phyloP scores from a whole-genome alignment of 2,797 vertebrate genomes.

The Dallia pectoralis region DNA sequence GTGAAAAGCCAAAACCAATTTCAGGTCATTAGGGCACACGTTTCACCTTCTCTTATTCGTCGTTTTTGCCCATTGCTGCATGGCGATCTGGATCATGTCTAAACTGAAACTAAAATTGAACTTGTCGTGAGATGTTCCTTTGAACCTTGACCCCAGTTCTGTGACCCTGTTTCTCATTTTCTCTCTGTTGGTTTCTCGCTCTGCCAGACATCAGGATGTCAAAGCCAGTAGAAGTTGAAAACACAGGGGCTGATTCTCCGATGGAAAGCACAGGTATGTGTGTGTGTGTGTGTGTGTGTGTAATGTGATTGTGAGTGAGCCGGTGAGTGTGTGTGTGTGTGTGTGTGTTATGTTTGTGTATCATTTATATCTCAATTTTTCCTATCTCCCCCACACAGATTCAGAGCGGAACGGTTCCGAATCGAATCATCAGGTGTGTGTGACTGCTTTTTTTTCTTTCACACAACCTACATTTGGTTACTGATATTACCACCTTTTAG shows the following conservation, averaged over 20 bases:
- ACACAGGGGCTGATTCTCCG: conserved; percentile 82
- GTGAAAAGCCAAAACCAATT: neutral
- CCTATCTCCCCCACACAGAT: conserved; percentile 73
- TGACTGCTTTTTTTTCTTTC: conserved; percentile 28
- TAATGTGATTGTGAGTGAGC: neutral
- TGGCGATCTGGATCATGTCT: neutral
- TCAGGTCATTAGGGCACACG: neutral
- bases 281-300: conserved; percentile 10
- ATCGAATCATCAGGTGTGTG: conserved; percentile 85
- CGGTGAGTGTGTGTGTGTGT: neutral
- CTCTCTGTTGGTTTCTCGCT: neutral
- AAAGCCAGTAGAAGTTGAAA: conserved; percentile 86
- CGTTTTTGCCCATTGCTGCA: neutral
- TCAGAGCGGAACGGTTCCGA: conserved; percentile 89
- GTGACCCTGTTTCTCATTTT: conserved; percentile 31
- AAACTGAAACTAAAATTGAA: neutral
- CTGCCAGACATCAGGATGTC: conserved; percentile 91
- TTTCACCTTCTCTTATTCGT: neutral
- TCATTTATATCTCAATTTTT: conserved; percentile 54
- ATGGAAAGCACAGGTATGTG: conserved; percentile 81
- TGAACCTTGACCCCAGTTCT: neutral
- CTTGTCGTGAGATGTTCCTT: neutral
- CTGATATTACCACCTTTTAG: neutral
- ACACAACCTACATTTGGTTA: conserved; percentile 7
- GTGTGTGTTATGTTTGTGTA: neutral